These are phyloP conservation scores for Podocnemis expansa DNA, from an alignment of 2,113 vertebrate genomes.

Conservation along the genomic window DNA sequence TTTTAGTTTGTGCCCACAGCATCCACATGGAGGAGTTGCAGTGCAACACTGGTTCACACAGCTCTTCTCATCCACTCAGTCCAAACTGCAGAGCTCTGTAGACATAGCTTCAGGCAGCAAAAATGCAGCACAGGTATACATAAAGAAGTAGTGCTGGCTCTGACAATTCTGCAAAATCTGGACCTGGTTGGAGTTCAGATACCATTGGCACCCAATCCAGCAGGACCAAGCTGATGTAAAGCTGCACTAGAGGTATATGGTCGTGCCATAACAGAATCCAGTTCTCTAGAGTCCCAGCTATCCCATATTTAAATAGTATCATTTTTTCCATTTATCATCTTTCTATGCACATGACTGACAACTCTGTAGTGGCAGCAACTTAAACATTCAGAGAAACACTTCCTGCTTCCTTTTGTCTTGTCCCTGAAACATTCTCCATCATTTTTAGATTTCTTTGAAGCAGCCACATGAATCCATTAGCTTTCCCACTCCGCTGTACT, in stretches of 20 bases:
- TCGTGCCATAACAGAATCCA: background rate
- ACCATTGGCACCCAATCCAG: background rate
- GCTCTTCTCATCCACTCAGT: background rate
- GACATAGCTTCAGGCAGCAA: background rate
- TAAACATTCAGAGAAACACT: background rate
- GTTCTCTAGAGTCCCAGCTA: background rate
- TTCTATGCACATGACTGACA: background rate
- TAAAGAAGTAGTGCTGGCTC: background rate
- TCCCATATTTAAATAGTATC: background rate
- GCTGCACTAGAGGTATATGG: background rate
- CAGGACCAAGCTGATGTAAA: background rate
- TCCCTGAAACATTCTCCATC: background rate
- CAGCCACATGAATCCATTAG: background rate
- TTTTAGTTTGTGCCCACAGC: background rate
- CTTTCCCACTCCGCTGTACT: background rate
- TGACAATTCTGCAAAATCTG: background rate
- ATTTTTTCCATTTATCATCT: too few relatives aligned
- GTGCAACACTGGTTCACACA: background rate
- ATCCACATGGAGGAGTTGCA: background rate
- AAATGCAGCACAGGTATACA: background rate
- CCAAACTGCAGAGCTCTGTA: background rate
- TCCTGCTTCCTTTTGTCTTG: background rate
- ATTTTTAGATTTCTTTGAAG: rapidly evolving
- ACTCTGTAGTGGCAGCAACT: background rate
- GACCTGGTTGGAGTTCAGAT: background rate